Evolutionary conservation across 2,888 invertebrate genomes (phyloP).

Genomic region (Melipona bicolor): DNA sequence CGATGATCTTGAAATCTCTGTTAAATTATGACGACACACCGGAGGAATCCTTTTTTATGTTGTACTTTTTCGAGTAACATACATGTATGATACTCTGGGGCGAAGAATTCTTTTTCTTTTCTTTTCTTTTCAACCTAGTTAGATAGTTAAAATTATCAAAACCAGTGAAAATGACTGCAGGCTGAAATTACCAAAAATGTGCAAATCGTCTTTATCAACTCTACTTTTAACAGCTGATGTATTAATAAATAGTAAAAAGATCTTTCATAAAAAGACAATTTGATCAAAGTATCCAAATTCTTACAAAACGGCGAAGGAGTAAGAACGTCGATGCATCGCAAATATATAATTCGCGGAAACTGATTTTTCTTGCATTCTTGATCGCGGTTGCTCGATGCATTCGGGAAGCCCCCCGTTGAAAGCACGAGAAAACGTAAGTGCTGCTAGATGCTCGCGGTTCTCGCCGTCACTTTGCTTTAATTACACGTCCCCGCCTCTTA

Average conservation of each 20-base stretch:
- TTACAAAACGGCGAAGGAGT: not conserved
- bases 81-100: no score
- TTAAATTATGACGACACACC: no score
- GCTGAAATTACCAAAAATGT: no score
- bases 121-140: no score
- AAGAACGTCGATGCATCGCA: not conserved
- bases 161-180: no score
- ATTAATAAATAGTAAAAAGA: no score
- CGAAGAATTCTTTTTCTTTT: no score
- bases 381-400: constrained; percentile 32
- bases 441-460: constrained; percentile 43
- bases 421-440: constrained; percentile 52
- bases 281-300: not conserved
- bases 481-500: constrained; percentile 60
- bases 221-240: no score
- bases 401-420: constrained; percentile 41
- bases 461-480: constrained; percentile 62
- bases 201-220: no score
- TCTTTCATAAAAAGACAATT: not conserved
- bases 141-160: no score
- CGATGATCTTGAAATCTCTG: not conserved
- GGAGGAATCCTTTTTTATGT: no score
- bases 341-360: constrained; percentile 35
- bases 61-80: no score
- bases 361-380: constrained; percentile 20